These are phyloP conservation scores for Zingel zingel DNA, from an alignment of 2,113 vertebrate genomes.

Conservation along the genomic window DNA sequence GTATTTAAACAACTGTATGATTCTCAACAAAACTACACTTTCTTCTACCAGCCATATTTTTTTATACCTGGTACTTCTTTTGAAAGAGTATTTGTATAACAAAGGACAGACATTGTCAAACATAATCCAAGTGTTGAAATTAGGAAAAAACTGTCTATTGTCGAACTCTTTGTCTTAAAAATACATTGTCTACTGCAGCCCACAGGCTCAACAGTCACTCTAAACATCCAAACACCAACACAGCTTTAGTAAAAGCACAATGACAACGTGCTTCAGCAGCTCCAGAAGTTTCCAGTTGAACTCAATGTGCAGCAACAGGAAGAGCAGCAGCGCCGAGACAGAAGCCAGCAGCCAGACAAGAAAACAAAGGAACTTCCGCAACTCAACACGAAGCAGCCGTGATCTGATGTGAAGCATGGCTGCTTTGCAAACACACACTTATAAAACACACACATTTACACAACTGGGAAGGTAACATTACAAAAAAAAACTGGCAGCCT, in stretches of 20 bases:
- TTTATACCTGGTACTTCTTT: background rate
- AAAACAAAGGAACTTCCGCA: conserved; percentile 80
- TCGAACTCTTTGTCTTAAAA: background rate
- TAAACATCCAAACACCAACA: background rate
- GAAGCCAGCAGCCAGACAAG: conserved; percentile 55
- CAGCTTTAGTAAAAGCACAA: background rate
- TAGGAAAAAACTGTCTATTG: background rate
- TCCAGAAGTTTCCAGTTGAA: conserved; percentile 53
- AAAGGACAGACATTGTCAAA: background rate
- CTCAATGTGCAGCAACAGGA: conserved; percentile 58
- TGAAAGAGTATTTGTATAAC: background rate
- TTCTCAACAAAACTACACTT: background rate
- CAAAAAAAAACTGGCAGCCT: background rate
- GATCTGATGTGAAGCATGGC: conserved; percentile 47
- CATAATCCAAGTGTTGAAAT: background rate
- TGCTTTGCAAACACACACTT: conserved; percentile 41
- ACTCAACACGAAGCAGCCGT: conserved; percentile 78
- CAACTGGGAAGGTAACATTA: background rate
- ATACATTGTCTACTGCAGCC: background rate
- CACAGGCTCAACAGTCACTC: background rate
- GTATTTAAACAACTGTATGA: background rate
- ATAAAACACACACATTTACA: background rate
- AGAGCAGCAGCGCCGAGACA: conserved; percentile 57
- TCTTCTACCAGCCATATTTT: background rate
- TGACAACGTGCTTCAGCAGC: conserved; percentile 13